Evolutionary conservation across 2,113 vertebrate species (phyloP).

Genomic region (Pantherophis guttatus): DNA sequence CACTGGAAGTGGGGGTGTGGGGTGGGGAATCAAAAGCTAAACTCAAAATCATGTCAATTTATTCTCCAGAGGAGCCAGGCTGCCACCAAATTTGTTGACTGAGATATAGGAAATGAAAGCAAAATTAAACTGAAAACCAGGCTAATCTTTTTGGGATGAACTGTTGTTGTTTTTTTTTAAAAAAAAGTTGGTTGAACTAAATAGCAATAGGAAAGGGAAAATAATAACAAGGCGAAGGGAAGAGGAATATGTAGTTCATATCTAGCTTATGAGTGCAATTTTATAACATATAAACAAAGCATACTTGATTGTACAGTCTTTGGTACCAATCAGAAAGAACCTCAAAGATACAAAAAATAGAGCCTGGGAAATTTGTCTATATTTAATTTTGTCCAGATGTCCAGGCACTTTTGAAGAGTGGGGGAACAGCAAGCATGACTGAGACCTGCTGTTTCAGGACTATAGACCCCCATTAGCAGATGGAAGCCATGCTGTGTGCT

Average conservation of each 20-base stretch:
- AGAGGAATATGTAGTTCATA: not conserved
- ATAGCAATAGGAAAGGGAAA: not conserved
- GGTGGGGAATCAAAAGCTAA: not conserved
- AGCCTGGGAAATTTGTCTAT: not conserved
- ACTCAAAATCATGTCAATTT: not conserved
- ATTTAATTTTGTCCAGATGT: not conserved
- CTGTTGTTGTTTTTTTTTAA: not conserved
- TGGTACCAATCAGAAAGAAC: not conserved
- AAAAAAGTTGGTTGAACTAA: not conserved
- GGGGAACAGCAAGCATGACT: not conserved
- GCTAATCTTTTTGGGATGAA: not conserved
- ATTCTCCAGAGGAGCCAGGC: too few species aligned
- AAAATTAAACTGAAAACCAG: not conserved
- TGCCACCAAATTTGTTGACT: not conserved
- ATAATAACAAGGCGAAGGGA: not conserved
- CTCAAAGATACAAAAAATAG: not conserved
- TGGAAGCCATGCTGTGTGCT: not conserved
- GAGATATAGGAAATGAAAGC: not conserved
- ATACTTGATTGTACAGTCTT: not conserved
- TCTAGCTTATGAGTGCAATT: not conserved
- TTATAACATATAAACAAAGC: not conserved
- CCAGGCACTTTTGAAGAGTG: not conserved
- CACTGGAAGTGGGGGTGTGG: not conserved
- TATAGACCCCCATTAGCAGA: not conserved
- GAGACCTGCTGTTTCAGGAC: not conserved